A percentile compares a stretch with the other conserved stretches of the same genome.
Conservation (phyloP, 2,888 invertebrate species). For the Halocaridina rubra region DNA sequence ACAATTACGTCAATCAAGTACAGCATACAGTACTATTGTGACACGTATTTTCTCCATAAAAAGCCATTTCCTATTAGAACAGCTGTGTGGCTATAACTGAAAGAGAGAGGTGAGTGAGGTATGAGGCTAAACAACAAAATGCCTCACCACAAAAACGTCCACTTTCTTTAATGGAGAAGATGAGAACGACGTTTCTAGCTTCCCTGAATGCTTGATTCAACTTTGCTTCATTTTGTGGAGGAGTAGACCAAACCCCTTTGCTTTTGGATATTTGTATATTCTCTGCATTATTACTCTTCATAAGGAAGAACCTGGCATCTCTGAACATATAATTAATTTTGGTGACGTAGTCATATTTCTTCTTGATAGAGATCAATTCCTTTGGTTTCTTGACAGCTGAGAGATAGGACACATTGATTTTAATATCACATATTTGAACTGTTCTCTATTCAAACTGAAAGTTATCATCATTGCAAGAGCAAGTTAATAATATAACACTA, state of each 20-base stretch:
- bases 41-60: too few relatives aligned
- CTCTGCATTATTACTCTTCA: slow-evolving; percentile 97
- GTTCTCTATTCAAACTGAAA: too few relatives aligned
- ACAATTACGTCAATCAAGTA: too few relatives aligned
- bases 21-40: too few relatives aligned
- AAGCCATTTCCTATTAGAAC: too few relatives aligned
- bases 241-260: slow-evolving; percentile 97
- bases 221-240: slow-evolving; percentile 96
- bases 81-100: too few relatives aligned
- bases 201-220: slow-evolving; percentile 94
- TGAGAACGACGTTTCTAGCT: slow-evolving; percentile 90
- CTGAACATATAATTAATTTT: slow-evolving; percentile 94
- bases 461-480: too few relatives aligned
- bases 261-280: slow-evolving; percentile 94
- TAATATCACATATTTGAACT: too few relatives aligned
- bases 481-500: too few relatives aligned
- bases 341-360: slow-evolving; percentile 64
- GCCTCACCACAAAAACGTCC: slow-evolving; percentile 77
- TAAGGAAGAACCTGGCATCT: slow-evolving; percentile 93
- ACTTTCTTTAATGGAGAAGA: slow-evolving; percentile 98
- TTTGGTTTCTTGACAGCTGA: slow-evolving; percentile 6
- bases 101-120: too few relatives aligned
- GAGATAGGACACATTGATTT: too few relatives aligned
- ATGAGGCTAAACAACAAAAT: too few relatives aligned
- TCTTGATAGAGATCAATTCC: slow-evolving; percentile 43